A percentile compares a stretch with the other conserved stretches of the same genome.
Conservation (phyloP, 2,888 invertebrate genomes). For the Eurois occulta region DNA sequence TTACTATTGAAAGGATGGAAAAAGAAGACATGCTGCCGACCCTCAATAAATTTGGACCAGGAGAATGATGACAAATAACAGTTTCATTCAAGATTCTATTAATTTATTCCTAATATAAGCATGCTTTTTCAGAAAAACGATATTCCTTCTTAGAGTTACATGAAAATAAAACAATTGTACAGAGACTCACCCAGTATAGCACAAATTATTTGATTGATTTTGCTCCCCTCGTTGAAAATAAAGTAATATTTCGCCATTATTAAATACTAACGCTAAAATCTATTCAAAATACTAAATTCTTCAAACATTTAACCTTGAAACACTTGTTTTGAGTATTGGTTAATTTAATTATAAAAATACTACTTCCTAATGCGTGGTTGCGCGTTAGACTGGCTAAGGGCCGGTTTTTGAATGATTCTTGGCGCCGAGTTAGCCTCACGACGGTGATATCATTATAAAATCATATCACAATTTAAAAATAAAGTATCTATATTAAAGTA, state of each 20-base stretch:
- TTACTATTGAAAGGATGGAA: too few species aligned
- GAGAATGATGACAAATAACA: too few species aligned
- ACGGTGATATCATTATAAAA: too few species aligned
- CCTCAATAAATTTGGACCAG: too few species aligned
- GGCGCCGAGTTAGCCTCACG: too few species aligned
- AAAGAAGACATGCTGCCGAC: too few species aligned
- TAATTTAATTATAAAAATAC: slow-evolving; percentile 1
- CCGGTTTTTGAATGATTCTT: too few species aligned
- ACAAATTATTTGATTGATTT: slow-evolving; percentile 83
- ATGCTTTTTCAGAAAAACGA: not conserved
- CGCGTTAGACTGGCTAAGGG: too few species aligned
- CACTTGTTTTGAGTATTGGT: not conserved
- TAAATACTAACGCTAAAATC: not conserved
- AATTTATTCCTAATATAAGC: too few species aligned
- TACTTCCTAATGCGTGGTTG: too few species aligned
- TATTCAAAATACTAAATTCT: not conserved
- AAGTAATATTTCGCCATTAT: slow-evolving; percentile 75
- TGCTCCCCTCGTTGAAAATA: slow-evolving; percentile 79
- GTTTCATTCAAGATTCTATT: too few species aligned
- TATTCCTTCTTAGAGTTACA: not conserved
- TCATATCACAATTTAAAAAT: slow-evolving; percentile 22
- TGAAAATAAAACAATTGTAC: not conserved
- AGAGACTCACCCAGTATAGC: slow-evolving; percentile 79
- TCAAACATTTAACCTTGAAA: not conserved
- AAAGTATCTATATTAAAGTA: not conserved